These are phyloP conservation scores for Puntigrus tetrazona DNA, from an alignment of 2,113 vertebrate species.

Conservation along the genomic window DNA sequence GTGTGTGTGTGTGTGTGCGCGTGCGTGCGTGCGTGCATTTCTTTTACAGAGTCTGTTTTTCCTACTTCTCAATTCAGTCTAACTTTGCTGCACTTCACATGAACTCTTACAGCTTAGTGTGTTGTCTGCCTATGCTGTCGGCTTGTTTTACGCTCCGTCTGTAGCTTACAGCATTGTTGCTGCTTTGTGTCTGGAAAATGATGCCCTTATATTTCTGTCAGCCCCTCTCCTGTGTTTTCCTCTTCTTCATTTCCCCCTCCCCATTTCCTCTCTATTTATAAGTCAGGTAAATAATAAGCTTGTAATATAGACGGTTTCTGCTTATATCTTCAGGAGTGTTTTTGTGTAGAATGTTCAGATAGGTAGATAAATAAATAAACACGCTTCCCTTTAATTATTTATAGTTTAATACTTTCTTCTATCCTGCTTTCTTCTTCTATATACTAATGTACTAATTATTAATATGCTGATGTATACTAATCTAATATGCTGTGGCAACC, in stretches of 20 bases:
- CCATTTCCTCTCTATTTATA: background rate
- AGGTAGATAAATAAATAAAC: background rate
- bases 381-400: background rate
- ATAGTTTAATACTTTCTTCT: background rate
- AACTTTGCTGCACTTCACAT: slow-evolving; percentile 35
- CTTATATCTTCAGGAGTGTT: background rate
- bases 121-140: background rate
- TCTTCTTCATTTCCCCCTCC: background rate
- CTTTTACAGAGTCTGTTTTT: background rate
- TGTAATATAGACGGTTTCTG: background rate
- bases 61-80: background rate
- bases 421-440: background rate
- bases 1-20: background rate
- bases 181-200: slow-evolving; percentile 17
- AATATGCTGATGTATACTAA: no score
- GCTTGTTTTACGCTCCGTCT: slow-evolving; percentile 44
- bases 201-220: slow-evolving; percentile 10
- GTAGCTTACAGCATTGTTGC: slow-evolving; percentile 39
- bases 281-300: background rate
- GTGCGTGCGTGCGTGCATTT: background rate
- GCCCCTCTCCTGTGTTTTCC: slow-evolving; percentile 30
- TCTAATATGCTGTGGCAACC: background rate
- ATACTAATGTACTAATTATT: no score
- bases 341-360: background rate
- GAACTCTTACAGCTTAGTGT: slow-evolving; percentile 12